Evolutionary conservation across 2,888 invertebrate species (phyloP), one percentile per base, ranked within the genome.

Genomic region (Capitulum mitella): DNA sequence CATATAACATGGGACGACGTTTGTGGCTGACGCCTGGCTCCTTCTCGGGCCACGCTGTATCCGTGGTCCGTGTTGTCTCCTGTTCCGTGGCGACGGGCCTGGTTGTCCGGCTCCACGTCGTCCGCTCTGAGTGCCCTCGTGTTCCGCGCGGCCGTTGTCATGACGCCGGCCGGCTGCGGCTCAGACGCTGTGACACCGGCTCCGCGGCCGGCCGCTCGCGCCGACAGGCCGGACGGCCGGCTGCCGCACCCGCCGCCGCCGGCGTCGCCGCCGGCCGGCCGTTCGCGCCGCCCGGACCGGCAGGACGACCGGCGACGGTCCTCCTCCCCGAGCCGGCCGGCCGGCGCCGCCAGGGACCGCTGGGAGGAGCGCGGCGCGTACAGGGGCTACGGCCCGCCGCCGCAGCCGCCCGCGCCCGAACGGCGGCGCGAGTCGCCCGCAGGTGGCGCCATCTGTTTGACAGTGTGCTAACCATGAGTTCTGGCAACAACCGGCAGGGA

Each of bases 381-480:
- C 78, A 29, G 78, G 34, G 32, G 34, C 51, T 37, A 51, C 46
- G 43, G 43, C n/a, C 22, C 29, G 32, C 51, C 74, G 76, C 70
- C 22, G 74, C 76, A 19, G 26, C 46, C 48, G n/a, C 37, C 70
- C 80, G 77, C 29, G 64, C 43, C 81, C 88, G 87, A 85, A n/a
- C n/a, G n/a, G n/a, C n/a, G n/a, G n/a, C n/a, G n/a, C n/a, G 85
- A 80, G 84, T 83, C 80, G 83, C 85, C n/a, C 86, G 86, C 43
- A 88, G 88, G 82, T 84, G 85, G 75, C 87, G 87, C 82, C 82
- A 84, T 61, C 61, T 61, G 32, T 32, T 32, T 61, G 61, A 1
- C n/a, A 32, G n/a, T 32, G 1, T 16, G 12, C 6, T 12, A 12
- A 61, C 32, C 61, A 16, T 12, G 3, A 32, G 32, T 32, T 32